Percentiles rank a stretch among this genome's conserved stretches.
Evolutionary conservation across 2,113 vertebrate species (phyloP).

Genomic region (Callochromis pleurospilus): DNA sequence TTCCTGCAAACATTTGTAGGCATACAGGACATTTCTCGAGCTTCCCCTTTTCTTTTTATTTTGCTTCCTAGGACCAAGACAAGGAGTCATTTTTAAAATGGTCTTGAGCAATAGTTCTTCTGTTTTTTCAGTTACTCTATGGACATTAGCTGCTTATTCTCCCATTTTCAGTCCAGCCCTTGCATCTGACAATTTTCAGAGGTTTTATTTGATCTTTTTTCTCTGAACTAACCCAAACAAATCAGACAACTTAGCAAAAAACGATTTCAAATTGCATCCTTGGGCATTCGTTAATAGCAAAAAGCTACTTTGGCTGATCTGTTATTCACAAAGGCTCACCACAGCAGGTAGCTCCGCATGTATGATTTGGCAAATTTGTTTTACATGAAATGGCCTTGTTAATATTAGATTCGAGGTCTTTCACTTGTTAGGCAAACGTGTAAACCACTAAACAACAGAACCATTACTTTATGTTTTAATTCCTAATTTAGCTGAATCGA

Average conservation of each 20-base stretch:
- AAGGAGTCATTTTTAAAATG: background rate
- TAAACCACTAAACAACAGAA: background rate
- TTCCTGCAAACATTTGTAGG: rapidly evolving
- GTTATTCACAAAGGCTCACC: background rate
- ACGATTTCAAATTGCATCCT: background rate
- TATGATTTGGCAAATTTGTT: background rate
- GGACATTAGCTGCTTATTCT: background rate
- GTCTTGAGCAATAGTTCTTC: background rate
- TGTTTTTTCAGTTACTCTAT: background rate
- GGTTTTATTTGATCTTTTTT: background rate
- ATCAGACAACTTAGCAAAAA: background rate
- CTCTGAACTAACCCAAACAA: background rate
- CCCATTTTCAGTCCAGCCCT: background rate
- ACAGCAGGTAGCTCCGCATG: background rate
- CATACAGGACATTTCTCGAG: background rate
- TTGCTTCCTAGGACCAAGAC: background rate
- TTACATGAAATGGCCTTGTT: background rate
- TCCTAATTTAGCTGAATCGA: background rate
- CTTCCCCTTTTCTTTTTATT: background rate
- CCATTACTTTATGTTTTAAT: background rate
- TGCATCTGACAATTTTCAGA: background rate
- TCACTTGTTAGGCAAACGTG: background rate
- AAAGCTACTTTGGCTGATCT: background rate
- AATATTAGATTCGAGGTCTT: background rate
- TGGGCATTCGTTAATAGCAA: background rate